Percentiles rank a stretch among this genome's conserved stretches.
phyloP scores from a whole-genome alignment of 2,113 vertebrate genomes.

The Bubalus kerabau region DNA sequence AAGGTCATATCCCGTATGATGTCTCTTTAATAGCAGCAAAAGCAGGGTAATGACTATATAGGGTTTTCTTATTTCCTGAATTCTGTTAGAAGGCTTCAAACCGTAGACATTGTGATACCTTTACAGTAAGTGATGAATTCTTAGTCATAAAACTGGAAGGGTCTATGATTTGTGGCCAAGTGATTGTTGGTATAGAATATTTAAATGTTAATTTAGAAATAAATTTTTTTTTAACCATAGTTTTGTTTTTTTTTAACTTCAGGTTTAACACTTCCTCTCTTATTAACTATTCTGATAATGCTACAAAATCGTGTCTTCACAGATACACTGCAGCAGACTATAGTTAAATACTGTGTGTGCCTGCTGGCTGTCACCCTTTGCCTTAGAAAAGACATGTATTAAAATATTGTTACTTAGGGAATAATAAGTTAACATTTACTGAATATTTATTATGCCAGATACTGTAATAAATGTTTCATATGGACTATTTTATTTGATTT shows the following conservation, averaged over 20 bases:
- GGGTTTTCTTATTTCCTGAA: not conserved
- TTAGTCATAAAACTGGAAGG: not conserved
- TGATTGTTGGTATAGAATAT: not conserved
- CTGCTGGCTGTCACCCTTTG: constrained; percentile 16
- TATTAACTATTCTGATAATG: not conserved
- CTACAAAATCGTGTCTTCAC: not conserved
- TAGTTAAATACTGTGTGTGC: not conserved
- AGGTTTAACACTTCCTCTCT: not conserved
- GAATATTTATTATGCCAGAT: not conserved
- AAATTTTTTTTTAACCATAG: not conserved
- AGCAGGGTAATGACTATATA: not conserved
- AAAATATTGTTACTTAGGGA: constrained; percentile 32
- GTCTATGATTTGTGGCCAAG: not conserved
- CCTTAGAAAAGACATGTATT: not conserved
- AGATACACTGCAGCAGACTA: not conserved
- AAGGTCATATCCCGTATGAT: not conserved
- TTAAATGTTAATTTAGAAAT: constrained; percentile 29
- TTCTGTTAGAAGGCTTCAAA: not conserved
- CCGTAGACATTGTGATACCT: not conserved
- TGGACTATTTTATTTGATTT: not conserved
- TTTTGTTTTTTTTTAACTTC: not conserved
- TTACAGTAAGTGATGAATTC: not conserved
- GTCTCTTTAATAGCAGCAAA: not conserved
- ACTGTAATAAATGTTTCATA: not conserved
- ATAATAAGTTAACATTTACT: not conserved